Evolutionary conservation across 2,797 vertebrate species (phyloP), one percentile per base, ranked within the genome.

Genomic region (Mormyrus proboscirostris): DNA sequence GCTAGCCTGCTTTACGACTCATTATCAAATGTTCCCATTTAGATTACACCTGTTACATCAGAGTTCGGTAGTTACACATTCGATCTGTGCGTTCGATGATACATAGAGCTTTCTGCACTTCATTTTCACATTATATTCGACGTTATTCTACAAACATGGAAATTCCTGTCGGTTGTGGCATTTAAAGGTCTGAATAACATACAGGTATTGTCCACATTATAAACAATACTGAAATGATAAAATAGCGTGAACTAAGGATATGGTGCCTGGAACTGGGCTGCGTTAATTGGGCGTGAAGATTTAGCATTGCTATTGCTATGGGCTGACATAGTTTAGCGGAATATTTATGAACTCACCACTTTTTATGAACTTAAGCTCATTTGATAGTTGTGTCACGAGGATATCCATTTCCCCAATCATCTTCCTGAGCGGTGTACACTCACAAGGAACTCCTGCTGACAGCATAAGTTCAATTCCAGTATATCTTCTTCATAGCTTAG

Each of bases 361-460:
- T 95, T 99, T 99, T 69, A 99, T 97, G 95, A 99, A 99, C 92
- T 97, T 98, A 79, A 99, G 92, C 90, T 99, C 98, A 0, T 96
- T 96, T 0, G 94, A 98, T 93, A 99, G 95, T 92, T 98, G 97
- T 2, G 95, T 93, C 93, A 99, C 98, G 76, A 97, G 95, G 92
- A 97, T 98, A 93, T 99, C 99, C 97, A 99, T 98, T 94, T 99
- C 98, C 9, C 99, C 99, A 53, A 99, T 98, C 95, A 97, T 97
- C 93, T 97, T 98, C 90, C 99, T 95, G 88, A 99, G 96, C 91
- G 98, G 96, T 87, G 97, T 94, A 90, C 98, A 99, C 93, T 99
- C 98, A 91, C 98, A 99, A 0, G 98, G 97, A 90, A 98, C 94
- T 33, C 99, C 99, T 99, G 92, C 25, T 7, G 41, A 88, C 73